Evolutionary conservation across 2,113 vertebrate species (phyloP).

Genomic region (Ciconia maguari): DNA sequence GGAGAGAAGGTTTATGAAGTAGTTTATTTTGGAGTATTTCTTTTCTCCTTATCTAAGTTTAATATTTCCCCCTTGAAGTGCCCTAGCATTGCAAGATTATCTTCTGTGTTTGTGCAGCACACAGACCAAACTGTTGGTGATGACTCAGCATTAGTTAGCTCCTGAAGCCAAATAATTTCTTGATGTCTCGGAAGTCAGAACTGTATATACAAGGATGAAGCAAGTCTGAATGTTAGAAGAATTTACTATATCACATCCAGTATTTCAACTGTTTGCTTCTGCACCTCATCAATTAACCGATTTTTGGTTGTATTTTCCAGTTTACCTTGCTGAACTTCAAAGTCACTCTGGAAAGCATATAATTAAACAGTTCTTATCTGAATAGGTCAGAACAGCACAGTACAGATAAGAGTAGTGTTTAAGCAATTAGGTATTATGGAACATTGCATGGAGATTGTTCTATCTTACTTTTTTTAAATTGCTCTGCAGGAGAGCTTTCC

Average conservation of each 20-base stretch:
- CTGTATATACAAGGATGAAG: not conserved
- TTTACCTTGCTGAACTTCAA: not conserved
- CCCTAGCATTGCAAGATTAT: not conserved
- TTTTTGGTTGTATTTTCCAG: not conserved
- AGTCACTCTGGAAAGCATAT: not conserved
- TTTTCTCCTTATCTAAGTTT: not conserved
- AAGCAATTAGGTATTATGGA: not conserved
- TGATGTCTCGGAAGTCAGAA: not conserved
- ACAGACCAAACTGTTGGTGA: fast-evolving
- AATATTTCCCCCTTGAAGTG: not conserved
- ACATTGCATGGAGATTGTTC: not conserved
- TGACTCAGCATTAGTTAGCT: not conserved
- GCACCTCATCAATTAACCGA: not conserved
- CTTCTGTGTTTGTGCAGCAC: not conserved
- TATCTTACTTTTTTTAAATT: not conserved
- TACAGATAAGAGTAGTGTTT: not conserved
- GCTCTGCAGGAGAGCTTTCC: not conserved
- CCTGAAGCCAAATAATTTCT: not conserved
- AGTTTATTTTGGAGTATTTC: not conserved
- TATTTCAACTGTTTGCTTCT: not conserved
- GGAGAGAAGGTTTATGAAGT: not conserved
- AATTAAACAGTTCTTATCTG: not conserved
- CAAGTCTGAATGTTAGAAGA: not conserved
- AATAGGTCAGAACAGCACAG: not conserved
- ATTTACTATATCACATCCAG: not conserved